A percentile compares a stretch with the other conserved stretches of the same genome.
Evolutionary conservation across 2,797 vertebrate genomes (phyloP).

Genomic region (Florisuga fusca): DNA sequence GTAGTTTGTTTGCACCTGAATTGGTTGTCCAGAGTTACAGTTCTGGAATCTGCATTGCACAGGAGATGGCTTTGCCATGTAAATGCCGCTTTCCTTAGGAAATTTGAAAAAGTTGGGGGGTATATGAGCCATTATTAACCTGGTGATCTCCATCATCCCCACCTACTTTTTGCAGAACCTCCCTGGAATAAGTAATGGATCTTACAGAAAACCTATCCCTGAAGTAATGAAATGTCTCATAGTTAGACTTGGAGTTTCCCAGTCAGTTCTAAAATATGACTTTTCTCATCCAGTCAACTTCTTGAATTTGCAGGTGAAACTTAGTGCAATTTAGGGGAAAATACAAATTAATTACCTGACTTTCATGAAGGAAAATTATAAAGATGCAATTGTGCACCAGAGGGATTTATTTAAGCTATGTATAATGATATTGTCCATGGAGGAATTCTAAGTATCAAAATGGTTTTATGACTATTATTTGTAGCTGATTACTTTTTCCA

Average conservation of each 20-base stretch:
- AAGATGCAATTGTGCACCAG: background rate
- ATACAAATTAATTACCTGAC: background rate
- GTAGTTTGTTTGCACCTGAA: background rate
- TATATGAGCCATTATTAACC: background rate
- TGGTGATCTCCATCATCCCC: background rate
- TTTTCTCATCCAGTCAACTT: background rate
- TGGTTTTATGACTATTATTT: slow-evolving; percentile 3
- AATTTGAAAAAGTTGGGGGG: background rate
- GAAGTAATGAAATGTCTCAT: background rate
- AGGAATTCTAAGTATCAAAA: background rate
- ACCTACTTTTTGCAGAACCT: background rate
- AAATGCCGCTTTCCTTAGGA: background rate
- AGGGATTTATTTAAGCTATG: slow-evolving; percentile 2
- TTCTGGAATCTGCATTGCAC: background rate
- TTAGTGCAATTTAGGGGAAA: background rate
- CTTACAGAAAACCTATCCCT: background rate
- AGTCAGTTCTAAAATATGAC: background rate
- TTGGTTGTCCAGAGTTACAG: background rate
- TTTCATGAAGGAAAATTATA: background rate
- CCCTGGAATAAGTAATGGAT: background rate
- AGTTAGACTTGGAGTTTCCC: background rate
- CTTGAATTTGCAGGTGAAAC: background rate
- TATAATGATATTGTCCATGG: background rate
- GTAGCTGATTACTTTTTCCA: background rate
- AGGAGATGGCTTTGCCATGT: background rate